phyloP scores from a whole-genome alignment of 2,888 invertebrate genomes.

The Trachelus tabidus region DNA sequence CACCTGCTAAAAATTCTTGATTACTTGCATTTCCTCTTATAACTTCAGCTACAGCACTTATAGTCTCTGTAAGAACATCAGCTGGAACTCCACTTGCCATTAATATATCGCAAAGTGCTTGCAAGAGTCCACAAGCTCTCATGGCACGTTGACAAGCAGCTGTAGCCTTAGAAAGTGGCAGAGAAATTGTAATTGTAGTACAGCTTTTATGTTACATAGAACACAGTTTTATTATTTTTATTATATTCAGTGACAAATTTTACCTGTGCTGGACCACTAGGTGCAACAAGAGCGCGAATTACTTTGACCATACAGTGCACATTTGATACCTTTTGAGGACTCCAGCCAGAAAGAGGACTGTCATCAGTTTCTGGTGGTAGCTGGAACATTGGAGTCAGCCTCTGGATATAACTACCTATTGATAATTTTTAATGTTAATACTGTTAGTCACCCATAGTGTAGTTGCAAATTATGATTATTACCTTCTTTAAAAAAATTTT shows the following conservation, averaged over 20 bases:
- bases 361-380: constrained; percentile 79
- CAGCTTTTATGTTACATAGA: not conserved
- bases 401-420: constrained; percentile 88
- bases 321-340: constrained; percentile 93
- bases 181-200: constrained; percentile 23
- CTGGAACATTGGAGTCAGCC: constrained; percentile 88
- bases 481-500: constrained; percentile 97
- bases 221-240: not conserved
- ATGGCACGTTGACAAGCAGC: constrained; percentile 88
- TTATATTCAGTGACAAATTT: not conserved
- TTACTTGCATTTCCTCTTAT: constrained; percentile 90
- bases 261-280: constrained; percentile 90
- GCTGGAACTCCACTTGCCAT: constrained; percentile 98
- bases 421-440: not conserved
- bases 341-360: constrained; percentile 76
- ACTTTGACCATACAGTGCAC: constrained; percentile 92
- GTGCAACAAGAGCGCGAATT: constrained; percentile 91
- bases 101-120: constrained; percentile 86
- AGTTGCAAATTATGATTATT: constrained; percentile 9
- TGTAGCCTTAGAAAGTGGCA: constrained; percentile 42
- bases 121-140: constrained; percentile 84
- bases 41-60: constrained; percentile 94
- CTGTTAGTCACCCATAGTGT: not conserved
- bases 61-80: constrained; percentile 95
- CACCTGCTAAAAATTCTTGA: constrained; percentile 90